A percentile compares a stretch with the other conserved stretches of the same genome.
phyloP scores from a whole-genome alignment of 2,797 vertebrate species.

The Anolis apletophallus region DNA sequence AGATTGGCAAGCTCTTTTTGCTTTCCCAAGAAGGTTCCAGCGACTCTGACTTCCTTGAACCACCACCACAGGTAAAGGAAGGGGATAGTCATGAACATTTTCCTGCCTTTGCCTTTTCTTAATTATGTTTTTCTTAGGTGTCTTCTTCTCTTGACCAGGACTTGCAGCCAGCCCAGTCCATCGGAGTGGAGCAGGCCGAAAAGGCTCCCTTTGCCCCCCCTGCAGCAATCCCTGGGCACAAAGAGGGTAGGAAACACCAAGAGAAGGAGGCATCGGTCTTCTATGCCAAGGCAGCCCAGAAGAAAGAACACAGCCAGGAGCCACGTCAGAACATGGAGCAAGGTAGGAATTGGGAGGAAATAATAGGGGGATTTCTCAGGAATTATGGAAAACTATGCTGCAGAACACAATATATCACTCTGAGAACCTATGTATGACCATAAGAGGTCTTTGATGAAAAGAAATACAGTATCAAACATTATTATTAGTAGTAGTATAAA shows the following conservation, averaged over 20 bases:
- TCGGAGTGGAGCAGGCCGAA: conserved; percentile 72
- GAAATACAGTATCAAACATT: no score
- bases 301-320: conserved; percentile 48
- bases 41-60: conserved; percentile 81
- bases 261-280: conserved; percentile 72
- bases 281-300: conserved; percentile 78
- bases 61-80: conserved; percentile 75
- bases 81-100: no score
- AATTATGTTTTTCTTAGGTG: no score
- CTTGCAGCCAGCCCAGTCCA: conserved; percentile 81
- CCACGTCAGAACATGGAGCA: not conserved
- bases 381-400: no score
- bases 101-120: not conserved
- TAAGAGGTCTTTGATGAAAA: not conserved
- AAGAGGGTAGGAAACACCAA: conserved; percentile 45
- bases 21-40: conserved; percentile 81
- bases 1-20: conserved; percentile 78
- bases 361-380: no score
- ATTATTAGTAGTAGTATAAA: no score
- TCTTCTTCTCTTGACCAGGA: not conserved
- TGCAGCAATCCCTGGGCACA: not conserved
- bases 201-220: conserved; percentile 13
- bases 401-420: no score
- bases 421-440: not conserved
- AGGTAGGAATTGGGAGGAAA: conserved; percentile 31